Conservation (phyloP, 1,140 invertebrate species). For the Drosophila insularis region DNA sequence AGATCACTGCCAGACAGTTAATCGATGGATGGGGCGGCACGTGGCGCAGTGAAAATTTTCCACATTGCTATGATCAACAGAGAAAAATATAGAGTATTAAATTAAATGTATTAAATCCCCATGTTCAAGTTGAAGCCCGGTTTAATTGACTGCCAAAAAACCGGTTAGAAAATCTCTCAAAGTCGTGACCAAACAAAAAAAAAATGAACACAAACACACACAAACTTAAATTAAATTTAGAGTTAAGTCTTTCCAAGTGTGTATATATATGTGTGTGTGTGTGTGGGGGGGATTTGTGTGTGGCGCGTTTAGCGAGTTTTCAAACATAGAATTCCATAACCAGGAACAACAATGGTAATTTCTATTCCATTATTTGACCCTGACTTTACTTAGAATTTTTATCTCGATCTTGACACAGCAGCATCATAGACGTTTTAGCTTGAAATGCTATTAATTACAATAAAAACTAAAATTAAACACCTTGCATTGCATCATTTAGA, state of each 20-base stretch:
- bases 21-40: constrained; percentile 29
- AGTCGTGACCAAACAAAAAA: constrained; percentile 70
- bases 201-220: constrained; percentile 21
- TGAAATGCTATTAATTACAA: background rate
- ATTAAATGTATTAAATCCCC: constrained; percentile 21
- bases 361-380: background rate
- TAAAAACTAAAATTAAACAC: too few relatives aligned
- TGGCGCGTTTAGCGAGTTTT: constrained; percentile 2
- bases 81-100: constrained; percentile 30
- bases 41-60: constrained; percentile 65
- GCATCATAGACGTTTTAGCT: background rate
- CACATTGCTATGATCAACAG: constrained; percentile 21
- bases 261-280: constrained; percentile 1
- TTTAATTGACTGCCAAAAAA: constrained; percentile 61
- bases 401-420: background rate
- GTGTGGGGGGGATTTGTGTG: background rate
- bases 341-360: background rate
- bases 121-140: constrained; percentile 34
- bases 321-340: background rate
- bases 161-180: constrained; percentile 76
- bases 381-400: background rate
- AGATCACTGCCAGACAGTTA: constrained; percentile 11
- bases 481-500: too few relatives aligned
- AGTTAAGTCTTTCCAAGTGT: constrained; percentile 1
- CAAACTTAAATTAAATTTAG: background rate